phyloP scores from a whole-genome alignment of 2,113 vertebrate genomes.

The Accipiter cooperii region DNA sequence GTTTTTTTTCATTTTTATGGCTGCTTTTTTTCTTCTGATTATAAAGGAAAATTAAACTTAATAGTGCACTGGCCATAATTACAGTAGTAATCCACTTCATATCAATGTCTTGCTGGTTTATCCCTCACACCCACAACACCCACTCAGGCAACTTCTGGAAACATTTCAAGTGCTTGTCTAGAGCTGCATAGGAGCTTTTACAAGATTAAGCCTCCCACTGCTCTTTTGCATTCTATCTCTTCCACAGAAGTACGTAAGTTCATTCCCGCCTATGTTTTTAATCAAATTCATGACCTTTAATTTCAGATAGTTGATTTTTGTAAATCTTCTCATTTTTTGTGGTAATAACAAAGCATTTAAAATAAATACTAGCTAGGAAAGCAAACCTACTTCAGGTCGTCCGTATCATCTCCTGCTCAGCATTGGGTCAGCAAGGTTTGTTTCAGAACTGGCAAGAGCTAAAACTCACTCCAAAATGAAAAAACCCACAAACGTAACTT shows the following conservation, averaged over 20 bases:
- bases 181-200: background rate
- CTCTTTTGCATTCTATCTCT: background rate
- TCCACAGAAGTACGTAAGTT: background rate
- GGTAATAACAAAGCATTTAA: background rate
- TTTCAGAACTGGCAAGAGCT: background rate
- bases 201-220: background rate
- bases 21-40: background rate
- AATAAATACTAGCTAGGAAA: background rate
- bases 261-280: background rate
- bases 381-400: background rate
- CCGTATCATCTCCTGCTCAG: background rate
- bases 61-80: background rate
- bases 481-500: accelerated
- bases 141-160: background rate
- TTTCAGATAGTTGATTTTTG: background rate
- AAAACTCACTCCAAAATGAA: background rate
- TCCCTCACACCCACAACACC: background rate
- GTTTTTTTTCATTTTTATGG: background rate
- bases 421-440: background rate
- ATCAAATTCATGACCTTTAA: background rate
- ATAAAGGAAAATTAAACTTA: background rate
- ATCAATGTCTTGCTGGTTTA: background rate
- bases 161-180: background rate
- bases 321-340: background rate
- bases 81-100: background rate